Percentiles rank a stretch among this genome's conserved stretches.
Conservation (phyloP, 1,140 invertebrate genomes). For the Chironomus striatipennis region DNA sequence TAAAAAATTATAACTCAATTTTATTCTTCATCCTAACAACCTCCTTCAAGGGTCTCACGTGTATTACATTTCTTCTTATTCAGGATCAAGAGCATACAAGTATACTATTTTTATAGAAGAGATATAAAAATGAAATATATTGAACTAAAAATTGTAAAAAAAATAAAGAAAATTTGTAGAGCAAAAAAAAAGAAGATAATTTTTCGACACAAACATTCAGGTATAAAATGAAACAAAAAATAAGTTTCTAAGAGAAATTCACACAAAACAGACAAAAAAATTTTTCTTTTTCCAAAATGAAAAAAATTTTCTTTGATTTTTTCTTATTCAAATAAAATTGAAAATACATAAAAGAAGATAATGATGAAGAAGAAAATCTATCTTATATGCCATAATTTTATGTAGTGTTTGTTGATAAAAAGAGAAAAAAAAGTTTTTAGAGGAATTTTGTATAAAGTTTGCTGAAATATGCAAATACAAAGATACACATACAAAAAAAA, state of each 20-base stretch:
- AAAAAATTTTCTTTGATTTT: too few species aligned
- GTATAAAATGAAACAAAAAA: background rate
- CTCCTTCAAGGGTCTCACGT: background rate
- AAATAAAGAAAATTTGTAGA: background rate
- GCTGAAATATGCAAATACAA: too few species aligned
- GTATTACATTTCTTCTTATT: background rate
- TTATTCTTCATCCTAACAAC: too few species aligned
- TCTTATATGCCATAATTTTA: background rate
- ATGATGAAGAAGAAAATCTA: background rate
- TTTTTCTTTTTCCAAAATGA: background rate
- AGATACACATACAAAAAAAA: background rate
- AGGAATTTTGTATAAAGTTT: conserved; percentile 6
- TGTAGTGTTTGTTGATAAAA: conserved; percentile 13
- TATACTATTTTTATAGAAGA: conserved; percentile 10
- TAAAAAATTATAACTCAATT: too few species aligned
- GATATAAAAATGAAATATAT: background rate
- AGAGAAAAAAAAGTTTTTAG: background rate
- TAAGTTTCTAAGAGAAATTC: background rate
- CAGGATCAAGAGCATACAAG: conserved; percentile 11
- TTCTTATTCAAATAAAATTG: background rate
- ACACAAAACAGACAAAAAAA: background rate
- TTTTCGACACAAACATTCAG: conserved; percentile 7
- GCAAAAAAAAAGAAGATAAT: background rate
- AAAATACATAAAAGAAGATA: too few species aligned
- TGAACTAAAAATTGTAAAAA: conserved; percentile 6